Evolutionary conservation across 2,797 vertebrate species (phyloP).

Genomic region (Silurus aristotelis): DNA sequence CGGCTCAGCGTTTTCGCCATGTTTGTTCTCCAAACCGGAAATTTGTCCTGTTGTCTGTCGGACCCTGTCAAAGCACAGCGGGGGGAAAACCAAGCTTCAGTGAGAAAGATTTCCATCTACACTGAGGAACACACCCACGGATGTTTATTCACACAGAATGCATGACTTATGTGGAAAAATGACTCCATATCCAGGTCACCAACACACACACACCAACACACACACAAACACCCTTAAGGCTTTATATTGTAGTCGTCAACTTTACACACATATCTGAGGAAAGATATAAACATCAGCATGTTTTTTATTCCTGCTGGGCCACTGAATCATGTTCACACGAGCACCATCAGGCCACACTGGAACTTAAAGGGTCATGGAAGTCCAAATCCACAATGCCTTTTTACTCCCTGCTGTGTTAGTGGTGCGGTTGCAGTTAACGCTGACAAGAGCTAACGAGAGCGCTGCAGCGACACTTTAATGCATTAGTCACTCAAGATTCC

Average conservation of each 20-base stretch:
- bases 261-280: neutral
- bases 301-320: neutral
- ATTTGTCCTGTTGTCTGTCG: neutral
- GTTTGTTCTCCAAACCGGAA: neutral
- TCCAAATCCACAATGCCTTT: constrained; percentile 5
- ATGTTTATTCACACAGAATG: neutral
- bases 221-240: constrained; percentile 4
- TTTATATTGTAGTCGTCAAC: neutral
- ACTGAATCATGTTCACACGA: neutral
- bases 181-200: neutral
- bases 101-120: neutral
- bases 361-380: neutral
- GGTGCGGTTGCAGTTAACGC: neutral
- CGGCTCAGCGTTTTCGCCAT: neutral
- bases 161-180: neutral
- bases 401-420: neutral
- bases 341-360: neutral
- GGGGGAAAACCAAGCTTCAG: constrained; percentile 1
- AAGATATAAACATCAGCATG: neutral
- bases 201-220: neutral
- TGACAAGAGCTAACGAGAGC: no score
- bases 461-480: neutral
- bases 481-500: neutral
- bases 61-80: neutral
- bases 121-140: neutral